Percentiles rank a stretch among this genome's conserved stretches.
Evolutionary conservation across 2,797 vertebrate species (phyloP).

Genomic region (Lithobates sylvaticus): DNA sequence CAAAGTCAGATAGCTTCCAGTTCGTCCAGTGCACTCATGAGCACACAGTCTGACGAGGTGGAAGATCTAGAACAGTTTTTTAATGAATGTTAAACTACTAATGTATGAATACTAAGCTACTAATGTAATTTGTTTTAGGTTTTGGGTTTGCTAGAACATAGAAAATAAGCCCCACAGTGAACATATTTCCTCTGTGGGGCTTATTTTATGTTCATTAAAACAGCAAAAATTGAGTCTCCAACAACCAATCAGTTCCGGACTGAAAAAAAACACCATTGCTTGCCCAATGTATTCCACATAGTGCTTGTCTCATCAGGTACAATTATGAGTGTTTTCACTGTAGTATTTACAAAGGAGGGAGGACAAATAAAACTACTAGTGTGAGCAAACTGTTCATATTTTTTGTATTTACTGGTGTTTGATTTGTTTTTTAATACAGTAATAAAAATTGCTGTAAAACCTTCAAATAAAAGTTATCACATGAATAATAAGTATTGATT

Average conservation of each 20-base stretch:
- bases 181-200: neutral
- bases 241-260: too few species aligned
- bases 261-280: too few species aligned
- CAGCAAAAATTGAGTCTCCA: too few species aligned
- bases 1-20: constrained; percentile 67
- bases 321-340: too few species aligned
- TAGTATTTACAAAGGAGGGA: neutral
- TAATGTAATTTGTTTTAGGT: neutral
- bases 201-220: neutral
- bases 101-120: neutral
- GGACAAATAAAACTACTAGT: neutral
- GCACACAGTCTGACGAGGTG: constrained; percentile 67
- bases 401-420: neutral
- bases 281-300: neutral
- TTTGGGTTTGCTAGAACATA: neutral
- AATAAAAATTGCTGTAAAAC: too few species aligned
- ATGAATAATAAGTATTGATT: neutral
- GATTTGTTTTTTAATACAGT: neutral
- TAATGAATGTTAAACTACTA: constrained; percentile 69
- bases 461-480: neutral
- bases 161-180: too few species aligned
- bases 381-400: neutral
- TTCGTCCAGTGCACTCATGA: constrained; percentile 51
- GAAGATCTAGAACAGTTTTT: constrained; percentile 88
- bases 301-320: too few species aligned